Evolutionary conservation across 2,113 vertebrate genomes (phyloP), one percentile per base, ranked within the genome.

Genomic region (Pelvicachromis taeniatus): DNA sequence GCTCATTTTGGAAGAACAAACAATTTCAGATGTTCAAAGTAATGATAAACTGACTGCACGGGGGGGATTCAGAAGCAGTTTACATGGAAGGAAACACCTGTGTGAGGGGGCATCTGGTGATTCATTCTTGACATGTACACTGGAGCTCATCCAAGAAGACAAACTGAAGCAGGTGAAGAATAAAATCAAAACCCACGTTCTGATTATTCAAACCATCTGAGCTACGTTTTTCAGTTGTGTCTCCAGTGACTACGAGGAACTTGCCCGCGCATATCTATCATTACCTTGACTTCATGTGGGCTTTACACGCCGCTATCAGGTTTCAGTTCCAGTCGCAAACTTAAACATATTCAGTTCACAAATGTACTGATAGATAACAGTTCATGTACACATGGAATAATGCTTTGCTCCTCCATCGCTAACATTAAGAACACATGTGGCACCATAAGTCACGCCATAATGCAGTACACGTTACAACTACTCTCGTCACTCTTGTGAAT

Each of bases 141-240:
- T 79, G 82, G 89, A 92, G 33, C 29, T 2, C 53, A 52, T 87
- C 83, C 82, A 86, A 85, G 54, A 45, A 77, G 61, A 83, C 86
- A 92, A 91, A 88, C 82, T 77, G 73, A 90, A 92, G 91, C 88
- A 93, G 92, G 89, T 87, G 90, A 92, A 63, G 50, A 40, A 82
- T 73, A 84, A 89, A 83, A 85, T 87, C 80, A 85, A 80, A 80
- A 68, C 7, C 48, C 58, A 75, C 56, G 79, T 88, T 82, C 59
- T 70, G 78, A 91, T 85, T 75, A 89, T 91, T 40, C 59, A 84
- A 87, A 91, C 59, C 91, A 91, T 89, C 59, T 83, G 81, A 88
- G 63, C 52, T 35, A 80, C 38, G 80, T 70, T 88, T 87, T 75
- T 81, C 19, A 88, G 63, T 54, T 42, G 59, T 55, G 58, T 61